Evolutionary conservation across 1,140 invertebrate genomes (phyloP).

Genomic region (Penaeus chinensis): DNA sequence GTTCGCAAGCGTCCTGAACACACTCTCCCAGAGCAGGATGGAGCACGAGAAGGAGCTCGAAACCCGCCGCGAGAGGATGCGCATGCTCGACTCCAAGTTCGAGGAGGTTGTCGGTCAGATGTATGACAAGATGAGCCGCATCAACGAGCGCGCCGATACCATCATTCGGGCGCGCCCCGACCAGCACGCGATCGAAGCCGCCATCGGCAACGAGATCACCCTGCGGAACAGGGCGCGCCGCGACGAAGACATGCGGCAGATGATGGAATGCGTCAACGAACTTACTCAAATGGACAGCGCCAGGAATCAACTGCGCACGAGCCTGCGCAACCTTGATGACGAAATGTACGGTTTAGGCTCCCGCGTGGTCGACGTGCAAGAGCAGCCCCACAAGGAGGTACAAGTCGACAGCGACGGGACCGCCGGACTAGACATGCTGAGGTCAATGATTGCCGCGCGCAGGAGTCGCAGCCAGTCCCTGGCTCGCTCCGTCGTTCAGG

Average conservation of each 20-base stretch:
- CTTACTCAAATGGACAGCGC: slow-evolving; percentile 55
- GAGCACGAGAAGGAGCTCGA: slow-evolving; percentile 52
- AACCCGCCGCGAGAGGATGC: slow-evolving; percentile 39
- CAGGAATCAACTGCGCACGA: slow-evolving; percentile 47
- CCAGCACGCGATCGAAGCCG: slow-evolving; percentile 22
- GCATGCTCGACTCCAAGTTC: slow-evolving; percentile 48
- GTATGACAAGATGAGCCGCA: slow-evolving; percentile 34
- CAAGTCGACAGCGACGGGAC: slow-evolving; percentile 7
- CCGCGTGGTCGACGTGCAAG: slow-evolving; percentile 40
- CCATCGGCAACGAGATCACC: slow-evolving; percentile 27
- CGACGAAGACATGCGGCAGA: slow-evolving; percentile 40
- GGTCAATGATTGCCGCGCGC: slow-evolving; percentile 29
- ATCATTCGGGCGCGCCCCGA: background rate
- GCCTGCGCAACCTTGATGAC: slow-evolving; percentile 52
- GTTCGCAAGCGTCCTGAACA: slow-evolving; percentile 34
- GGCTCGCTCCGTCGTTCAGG: background rate
- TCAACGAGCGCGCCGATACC: slow-evolving; percentile 31
- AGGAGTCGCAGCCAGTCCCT: slow-evolving; percentile 15
- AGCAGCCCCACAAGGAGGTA: slow-evolving; percentile 36
- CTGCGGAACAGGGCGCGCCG: slow-evolving; percentile 43
- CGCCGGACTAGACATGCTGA: slow-evolving; percentile 36
- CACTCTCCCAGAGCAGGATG: slow-evolving; percentile 55
- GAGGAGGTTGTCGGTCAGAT: slow-evolving; percentile 51
- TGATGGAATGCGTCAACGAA: slow-evolving; percentile 58
- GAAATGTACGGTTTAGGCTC: slow-evolving; percentile 30